Conservation (phyloP, 1,140 invertebrate genomes). For the Aculops lycopersici region DNA sequence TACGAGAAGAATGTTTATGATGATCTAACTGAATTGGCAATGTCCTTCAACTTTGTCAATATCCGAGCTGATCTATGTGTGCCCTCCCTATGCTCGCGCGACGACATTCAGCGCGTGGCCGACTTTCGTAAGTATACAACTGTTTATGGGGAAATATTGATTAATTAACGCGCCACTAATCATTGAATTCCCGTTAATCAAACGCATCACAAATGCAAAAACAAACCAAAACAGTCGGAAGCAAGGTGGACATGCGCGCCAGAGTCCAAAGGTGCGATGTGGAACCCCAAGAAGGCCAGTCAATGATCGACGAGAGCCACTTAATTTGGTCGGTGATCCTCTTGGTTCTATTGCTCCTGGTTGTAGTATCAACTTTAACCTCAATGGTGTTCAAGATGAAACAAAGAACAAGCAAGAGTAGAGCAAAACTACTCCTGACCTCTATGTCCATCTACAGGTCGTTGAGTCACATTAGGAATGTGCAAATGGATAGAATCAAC, state of each 20-base stretch:
- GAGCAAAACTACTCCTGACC: too few species aligned
- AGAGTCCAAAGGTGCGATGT: slow-evolving; percentile 7
- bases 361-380: too few species aligned
- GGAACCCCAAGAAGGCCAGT: too few species aligned
- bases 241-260: slow-evolving; percentile 5
- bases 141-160: background rate
- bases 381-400: too few species aligned
- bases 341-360: too few species aligned
- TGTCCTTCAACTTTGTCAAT: slow-evolving; percentile 12
- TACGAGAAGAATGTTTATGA: slow-evolving; percentile 1
- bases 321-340: too few species aligned
- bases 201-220: background rate
- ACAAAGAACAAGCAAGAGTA: too few species aligned
- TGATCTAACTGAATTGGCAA: slow-evolving; percentile 7
- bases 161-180: background rate
- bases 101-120: slow-evolving; percentile 11
- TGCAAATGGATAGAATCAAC: too few species aligned
- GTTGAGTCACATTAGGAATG: too few species aligned
- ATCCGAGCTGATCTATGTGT: slow-evolving; percentile 12
- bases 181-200: background rate
- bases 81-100: slow-evolving; percentile 11
- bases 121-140: slow-evolving; percentile 7
- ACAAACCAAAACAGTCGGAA: slow-evolving; percentile 2
- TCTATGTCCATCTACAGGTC: too few species aligned
- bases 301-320: too few species aligned